Evolutionary conservation across 2,113 vertebrate species (phyloP).

Genomic region (Phalacrocorax brasilianus): DNA sequence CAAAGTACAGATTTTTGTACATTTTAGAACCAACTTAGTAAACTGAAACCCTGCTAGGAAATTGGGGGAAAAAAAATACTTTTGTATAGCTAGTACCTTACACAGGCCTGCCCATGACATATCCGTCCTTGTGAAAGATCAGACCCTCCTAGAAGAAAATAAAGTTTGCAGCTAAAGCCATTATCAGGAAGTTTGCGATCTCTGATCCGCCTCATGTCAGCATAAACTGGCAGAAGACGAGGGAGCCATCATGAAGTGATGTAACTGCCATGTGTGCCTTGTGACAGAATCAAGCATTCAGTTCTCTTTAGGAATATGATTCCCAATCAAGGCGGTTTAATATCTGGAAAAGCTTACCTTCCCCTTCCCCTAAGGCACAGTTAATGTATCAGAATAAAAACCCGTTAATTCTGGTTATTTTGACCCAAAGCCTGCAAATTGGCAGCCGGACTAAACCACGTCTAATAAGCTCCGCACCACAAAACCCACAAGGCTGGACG

Average conservation of each 20-base stretch:
- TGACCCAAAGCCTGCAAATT: neutral
- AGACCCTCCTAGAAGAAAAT: neutral
- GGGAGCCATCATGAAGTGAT: neutral
- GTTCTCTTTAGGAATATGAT: neutral
- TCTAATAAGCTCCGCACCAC: accelerated
- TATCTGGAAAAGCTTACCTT: neutral
- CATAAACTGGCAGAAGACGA: neutral
- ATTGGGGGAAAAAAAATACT: neutral
- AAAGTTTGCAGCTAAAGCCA: neutral
- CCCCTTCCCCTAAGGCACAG: neutral
- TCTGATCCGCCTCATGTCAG: neutral
- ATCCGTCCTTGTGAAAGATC: neutral
- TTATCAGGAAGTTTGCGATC: neutral
- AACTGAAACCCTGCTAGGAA: neutral
- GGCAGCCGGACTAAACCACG: neutral
- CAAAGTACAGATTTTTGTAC: neutral
- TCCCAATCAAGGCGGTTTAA: neutral
- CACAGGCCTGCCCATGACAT: neutral
- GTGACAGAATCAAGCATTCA: neutral
- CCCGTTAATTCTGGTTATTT: too few relatives aligned
- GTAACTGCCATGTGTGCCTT: neutral
- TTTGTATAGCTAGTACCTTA: neutral
- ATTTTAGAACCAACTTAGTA: neutral
- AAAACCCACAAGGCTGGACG: neutral
- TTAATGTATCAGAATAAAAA: neutral